Evolutionary conservation across 2,888 invertebrate genomes (phyloP), one percentile per base, ranked within the genome.

Genomic region (Aphidius colemani): DNA sequence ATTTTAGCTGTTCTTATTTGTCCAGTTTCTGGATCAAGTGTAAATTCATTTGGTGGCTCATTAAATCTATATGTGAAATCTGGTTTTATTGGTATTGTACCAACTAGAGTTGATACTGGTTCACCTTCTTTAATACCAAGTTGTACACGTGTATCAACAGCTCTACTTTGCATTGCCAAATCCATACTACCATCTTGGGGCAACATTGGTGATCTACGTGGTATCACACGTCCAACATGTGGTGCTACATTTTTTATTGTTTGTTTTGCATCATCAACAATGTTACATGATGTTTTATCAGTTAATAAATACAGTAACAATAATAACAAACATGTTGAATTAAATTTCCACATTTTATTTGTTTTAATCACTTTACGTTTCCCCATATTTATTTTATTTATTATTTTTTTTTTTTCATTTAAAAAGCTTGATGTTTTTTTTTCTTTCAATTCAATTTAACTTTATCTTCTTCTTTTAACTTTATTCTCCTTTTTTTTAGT

Each of bases 41-140:
- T 85, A 81, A 98, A 98, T 82, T 95, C 94, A 71, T 89, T 87
- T 0, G 95, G 93, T 13, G 93, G 91, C 79, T 96, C 96, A 85
- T 95, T 96, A 82, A 98, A 95, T 68, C 94, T 88, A 81, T 97
- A 98, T 0, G 93, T 93, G 81, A 95, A 96, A 66, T 92, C 94
- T 6, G 91, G 88, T 81, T 93, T 92, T 7, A 88, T 92, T 43
- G 95, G 94, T 73, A 98, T 95, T 74, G 86, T 87, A 10, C 97
- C 98, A 40, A 97, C 95, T 53, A 89, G 81, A 1, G 93, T 93
- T 53, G 94, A 95, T 65, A 89, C 87, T 7, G 93, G 91, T 78
- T 91, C 90, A 67, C 93, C 94, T 83, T 98, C 98, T 64, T 88
- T 86, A 68, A 96, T 90, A 77, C 93, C 91, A 75, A 96, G 89